phyloP scores from a whole-genome alignment of 2,888 invertebrate genomes.

The Dastarcus helophoroides region DNA sequence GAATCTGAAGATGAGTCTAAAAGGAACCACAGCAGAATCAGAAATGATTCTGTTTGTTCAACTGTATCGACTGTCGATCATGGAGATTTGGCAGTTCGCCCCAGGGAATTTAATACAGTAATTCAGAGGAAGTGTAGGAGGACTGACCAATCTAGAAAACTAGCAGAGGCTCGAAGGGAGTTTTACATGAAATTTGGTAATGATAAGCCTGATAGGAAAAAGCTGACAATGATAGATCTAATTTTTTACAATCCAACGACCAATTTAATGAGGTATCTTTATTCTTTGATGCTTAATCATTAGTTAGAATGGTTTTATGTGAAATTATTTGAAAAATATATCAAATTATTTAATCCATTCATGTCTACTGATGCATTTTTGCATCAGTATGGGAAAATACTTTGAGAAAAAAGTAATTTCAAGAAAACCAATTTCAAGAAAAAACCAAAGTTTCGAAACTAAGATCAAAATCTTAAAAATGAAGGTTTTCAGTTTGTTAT shows the following conservation, averaged over 20 bases:
- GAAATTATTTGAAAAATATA: too few relatives aligned
- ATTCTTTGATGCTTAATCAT: too few relatives aligned
- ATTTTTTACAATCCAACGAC: slow-evolving; percentile 80
- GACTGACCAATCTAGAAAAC: slow-evolving; percentile 41
- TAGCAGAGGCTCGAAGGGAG: slow-evolving; percentile 44
- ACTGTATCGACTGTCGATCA: slow-evolving; percentile 22
- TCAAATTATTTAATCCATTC: too few relatives aligned
- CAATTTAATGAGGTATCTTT: slow-evolving; percentile 65
- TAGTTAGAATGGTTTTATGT: too few relatives aligned
- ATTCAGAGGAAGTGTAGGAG: slow-evolving; percentile 28
- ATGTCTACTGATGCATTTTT: too few relatives aligned
- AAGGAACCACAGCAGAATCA: slow-evolving; percentile 29
- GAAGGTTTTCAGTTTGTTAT: too few relatives aligned
- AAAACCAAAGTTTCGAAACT: too few relatives aligned
- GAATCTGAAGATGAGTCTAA: slow-evolving; percentile 55
- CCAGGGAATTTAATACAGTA: slow-evolving; percentile 17
- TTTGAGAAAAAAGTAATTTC: too few relatives aligned
- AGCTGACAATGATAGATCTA: slow-evolving; percentile 82
- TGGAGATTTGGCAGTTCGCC: slow-evolving; percentile 18
- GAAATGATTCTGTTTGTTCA: slow-evolving; percentile 35
- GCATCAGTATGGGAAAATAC: too few relatives aligned
- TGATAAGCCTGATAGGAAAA: slow-evolving; percentile 48
- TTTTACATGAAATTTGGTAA: slow-evolving; percentile 42
- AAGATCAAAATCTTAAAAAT: too few relatives aligned
- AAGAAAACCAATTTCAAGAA: too few relatives aligned